Evolutionary conservation across 2,113 vertebrate genomes (phyloP), one percentile per base, ranked within the genome.

Genomic region (Zeus faber): DNA sequence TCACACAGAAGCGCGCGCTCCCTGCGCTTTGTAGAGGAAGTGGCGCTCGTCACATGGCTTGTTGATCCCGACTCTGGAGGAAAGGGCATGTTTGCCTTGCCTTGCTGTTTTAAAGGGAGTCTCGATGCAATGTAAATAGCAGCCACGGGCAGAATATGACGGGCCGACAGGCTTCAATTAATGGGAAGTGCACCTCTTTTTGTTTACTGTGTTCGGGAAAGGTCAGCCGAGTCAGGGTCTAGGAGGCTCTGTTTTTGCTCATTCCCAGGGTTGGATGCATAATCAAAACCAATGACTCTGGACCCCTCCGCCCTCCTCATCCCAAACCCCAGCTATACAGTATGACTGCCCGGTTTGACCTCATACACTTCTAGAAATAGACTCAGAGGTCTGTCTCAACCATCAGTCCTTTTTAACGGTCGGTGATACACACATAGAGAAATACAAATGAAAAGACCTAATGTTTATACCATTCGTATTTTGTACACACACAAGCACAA

Each of bases 221-320:
- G 93, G 92, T 94, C 92, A 72, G 63, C 74, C 51, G 70, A 85
- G 84, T 85, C 83, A 88, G 76, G 85, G 92, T 90, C 91, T 92
- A 84, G 84, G 85, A 92, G 85, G 89, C 91, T 83, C 72, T 91
- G 90, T 92, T 94, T 93, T 89, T 90, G 91, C 91, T 93, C 91
- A 91, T 94, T 96, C 92, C 91, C 94, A 94, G 93, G 92, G 91
- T 97, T 96, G 94, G 92, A 93, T 90, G 92, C 89, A 94, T 97
- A 93, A 93, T 93, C 91, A 90, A 88, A 95, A 95, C 95, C 91
- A 95, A 97, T 92, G 91, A 92, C 88, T 92, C 63, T 81, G 89
- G 84, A 83, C 77, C 85, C 7, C 27, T 67, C 75, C 68, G 44
- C 67, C 59, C 76, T 71, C 65, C 64, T 82, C 75, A 72, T 54